Conservation (phyloP, 2,113 vertebrate genomes). For the Conger conger region DNA sequence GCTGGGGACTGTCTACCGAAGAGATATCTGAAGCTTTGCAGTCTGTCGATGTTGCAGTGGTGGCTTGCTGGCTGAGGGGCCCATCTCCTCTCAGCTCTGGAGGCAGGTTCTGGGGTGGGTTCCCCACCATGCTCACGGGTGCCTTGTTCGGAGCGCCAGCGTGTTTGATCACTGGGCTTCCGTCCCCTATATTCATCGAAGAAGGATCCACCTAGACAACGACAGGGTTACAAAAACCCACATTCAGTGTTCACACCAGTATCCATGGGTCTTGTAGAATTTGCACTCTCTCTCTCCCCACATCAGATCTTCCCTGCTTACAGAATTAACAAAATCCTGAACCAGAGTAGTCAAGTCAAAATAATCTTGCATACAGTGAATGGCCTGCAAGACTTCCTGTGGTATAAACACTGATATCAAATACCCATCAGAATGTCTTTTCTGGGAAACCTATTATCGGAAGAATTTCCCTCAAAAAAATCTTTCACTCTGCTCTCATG, state of each 20-base stretch:
- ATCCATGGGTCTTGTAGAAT: neutral
- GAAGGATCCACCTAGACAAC: conserved; percentile 89
- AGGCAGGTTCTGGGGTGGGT: conserved; percentile 72
- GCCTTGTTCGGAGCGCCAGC: conserved; percentile 68
- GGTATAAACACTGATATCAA: neutral
- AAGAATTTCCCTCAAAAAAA: neutral
- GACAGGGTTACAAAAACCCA: conserved; percentile 31
- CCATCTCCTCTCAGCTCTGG: conserved; percentile 73
- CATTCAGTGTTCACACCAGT: neutral
- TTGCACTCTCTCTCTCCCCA: neutral
- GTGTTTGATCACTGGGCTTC: conserved; percentile 72
- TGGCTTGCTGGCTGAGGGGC: conserved; percentile 72
- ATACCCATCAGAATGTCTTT: neutral
- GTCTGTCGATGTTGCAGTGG: conserved; percentile 64
- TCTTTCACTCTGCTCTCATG: neutral
- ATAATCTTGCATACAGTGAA: neutral
- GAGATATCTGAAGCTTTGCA: conserved; percentile 63
- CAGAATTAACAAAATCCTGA: neutral
- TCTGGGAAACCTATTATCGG: neutral
- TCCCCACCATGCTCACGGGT: conserved; percentile 71
- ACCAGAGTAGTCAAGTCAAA: neutral
- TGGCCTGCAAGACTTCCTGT: neutral
- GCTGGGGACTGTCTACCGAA: conserved; percentile 58
- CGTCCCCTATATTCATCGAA: conserved; percentile 85
- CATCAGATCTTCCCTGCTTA: neutral